A percentile compares a stretch with the other conserved stretches of the same genome.
Evolutionary conservation across 1,140 invertebrate genomes (phyloP).

Genomic region (Leptinotarsa lineolata): DNA sequence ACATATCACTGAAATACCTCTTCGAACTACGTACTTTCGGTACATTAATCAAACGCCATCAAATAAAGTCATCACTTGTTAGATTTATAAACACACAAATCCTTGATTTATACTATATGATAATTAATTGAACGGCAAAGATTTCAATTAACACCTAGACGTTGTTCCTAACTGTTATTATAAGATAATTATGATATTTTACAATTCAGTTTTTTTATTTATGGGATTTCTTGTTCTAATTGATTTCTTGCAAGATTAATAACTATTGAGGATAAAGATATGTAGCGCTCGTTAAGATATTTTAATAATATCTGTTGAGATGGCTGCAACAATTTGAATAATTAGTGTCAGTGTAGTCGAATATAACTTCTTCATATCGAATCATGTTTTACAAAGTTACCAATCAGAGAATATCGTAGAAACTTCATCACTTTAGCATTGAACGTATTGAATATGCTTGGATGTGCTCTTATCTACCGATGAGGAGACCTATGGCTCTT

Average conservation of each 20-base stretch:
- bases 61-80: background rate
- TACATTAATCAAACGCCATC: background rate
- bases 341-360: too few species aligned
- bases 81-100: background rate
- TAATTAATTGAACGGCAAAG: conserved; percentile 4
- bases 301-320: too few species aligned
- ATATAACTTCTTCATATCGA: too few species aligned
- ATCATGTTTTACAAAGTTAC: too few species aligned
- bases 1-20: background rate
- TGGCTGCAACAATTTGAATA: too few species aligned
- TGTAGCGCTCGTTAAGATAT: too few species aligned
- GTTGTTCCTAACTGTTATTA: background rate
- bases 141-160: background rate
- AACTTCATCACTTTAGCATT: too few species aligned
- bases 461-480: too few species aligned
- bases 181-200: conserved; percentile 1
- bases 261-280: too few species aligned
- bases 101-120: background rate
- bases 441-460: too few species aligned
- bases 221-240: background rate
- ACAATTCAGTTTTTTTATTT: conserved; percentile 1
- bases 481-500: too few species aligned
- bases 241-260: background rate
- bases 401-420: too few species aligned
- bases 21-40: background rate